Base-by-base conservation (phyloP, 2,888 invertebrate genomes). In the Amphipyra berbera region DNA sequence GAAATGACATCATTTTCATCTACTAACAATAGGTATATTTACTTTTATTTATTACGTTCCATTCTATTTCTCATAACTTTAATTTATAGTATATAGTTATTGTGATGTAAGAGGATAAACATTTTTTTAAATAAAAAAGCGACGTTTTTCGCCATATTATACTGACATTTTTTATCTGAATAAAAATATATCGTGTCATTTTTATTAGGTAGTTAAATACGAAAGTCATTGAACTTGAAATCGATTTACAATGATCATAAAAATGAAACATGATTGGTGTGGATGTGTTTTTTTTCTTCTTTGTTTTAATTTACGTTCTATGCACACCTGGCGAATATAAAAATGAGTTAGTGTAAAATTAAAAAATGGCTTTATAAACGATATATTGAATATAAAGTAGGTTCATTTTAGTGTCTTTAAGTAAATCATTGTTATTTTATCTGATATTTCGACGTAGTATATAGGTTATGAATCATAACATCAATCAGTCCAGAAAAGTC, bases 231-330 rank as follows among this genome's bases (percentile, higher is more conserved):
- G 73, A 74, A 59, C 73, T 50, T 10, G 0, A 37, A 46, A 48
- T 61, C 46, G 37, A 61, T 73, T 59, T 45, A 68, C 53, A 65
- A 73, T 73, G 59, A 49, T 65, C 46, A 57, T 65, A 59, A 69
- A 68, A 27, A 9, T 15, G 15, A 37, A 38, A n/a, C 40, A 42
- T 55, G 56, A 68, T 72, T 55, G 44, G 37, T 10, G 37, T 12
- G 10, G 12, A 33, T 47, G 70, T 54, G n/a, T 21, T n/a, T 6
- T 48, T 41, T 47, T 52, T n/a, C n/a, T 52, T 56, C 45, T 45
- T 41, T 59, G 41, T 46, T 21, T 54, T 35, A 10, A 14, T 30
- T 37, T 52, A 6, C 5, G 14, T 37, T 53, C 0, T 21, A 27
- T 1, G 41, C 21, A 60, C 59, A 72, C 33, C 49, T 71, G 62